Base-by-base conservation (phyloP, 2,888 invertebrate species). In the Muschampia plurimacula region DNA sequence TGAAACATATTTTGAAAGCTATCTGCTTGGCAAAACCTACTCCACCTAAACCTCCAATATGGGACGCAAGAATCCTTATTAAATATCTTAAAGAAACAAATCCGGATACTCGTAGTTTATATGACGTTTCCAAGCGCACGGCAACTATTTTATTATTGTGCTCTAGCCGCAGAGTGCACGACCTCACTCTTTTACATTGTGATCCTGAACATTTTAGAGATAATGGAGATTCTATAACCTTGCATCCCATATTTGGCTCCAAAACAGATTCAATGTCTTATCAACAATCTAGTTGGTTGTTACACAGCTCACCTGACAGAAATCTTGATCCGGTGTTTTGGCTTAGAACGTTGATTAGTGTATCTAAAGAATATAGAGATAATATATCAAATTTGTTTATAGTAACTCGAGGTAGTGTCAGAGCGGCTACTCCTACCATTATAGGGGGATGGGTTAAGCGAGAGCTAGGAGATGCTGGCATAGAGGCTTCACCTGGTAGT, bases 111-210 rank as follows among this genome's bases (percentile, higher is more conserved):
- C 60, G 41, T n/a, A 73, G 62, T 66, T 39, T 76, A 12, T 78
- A 67, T 72, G 68, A 79, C 8, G 71, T 76, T 0, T 74, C 74
- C n/a, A 73, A 67, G 59, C 69, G 72, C n/a, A 60, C 73, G 1
- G 75, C 75, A 2, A 59, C 68, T 10, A 69, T 78, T 32, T 41
- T 78, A 15, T 69, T 79, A 13, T 68, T 78, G n/a, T 49, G 77
- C 0, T 79, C 78, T 0, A 74, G 78, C 2, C 74, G 78, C 10
- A 72, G 78, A 65, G 76, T 78, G 5, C 78, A 80, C 22, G 77
- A 77, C 60, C 60, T 78, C 4, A 76, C 77, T 0, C 67, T 78
- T 13, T 67, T 78, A 13, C 73, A 74, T 63, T 62, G 63, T 41
- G 69, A 76, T 46, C n/a, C 60, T 10, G n/a, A 70, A 10, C 70